A percentile compares a stretch with the other conserved stretches of the same genome.
These are phyloP conservation scores for Saccostrea glomerata DNA, from an alignment of 1,140 invertebrate genomes.

Conservation along the genomic window DNA sequence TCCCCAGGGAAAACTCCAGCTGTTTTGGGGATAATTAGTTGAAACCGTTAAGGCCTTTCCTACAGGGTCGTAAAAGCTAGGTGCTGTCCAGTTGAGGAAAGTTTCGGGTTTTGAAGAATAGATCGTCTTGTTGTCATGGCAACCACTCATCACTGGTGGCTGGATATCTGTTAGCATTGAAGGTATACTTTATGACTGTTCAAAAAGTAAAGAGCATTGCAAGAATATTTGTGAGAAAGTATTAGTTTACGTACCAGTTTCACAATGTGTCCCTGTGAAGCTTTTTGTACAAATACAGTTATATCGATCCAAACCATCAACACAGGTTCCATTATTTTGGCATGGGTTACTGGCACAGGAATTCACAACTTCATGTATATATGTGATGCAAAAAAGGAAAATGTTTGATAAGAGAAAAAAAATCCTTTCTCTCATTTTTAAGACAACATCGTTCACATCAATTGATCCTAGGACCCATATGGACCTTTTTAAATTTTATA, in stretches of 20 bases:
- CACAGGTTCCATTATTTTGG: too few relatives aligned
- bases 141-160: conserved; percentile 56
- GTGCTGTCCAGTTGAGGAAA: conserved; percentile 50
- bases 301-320: conserved; percentile 48
- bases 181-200: neutral
- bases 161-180: conserved; percentile 56
- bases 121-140: conserved; percentile 35
- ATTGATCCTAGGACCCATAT: too few relatives aligned
- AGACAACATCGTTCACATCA: too few relatives aligned
- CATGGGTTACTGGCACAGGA: too few relatives aligned
- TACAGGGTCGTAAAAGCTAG: conserved; percentile 58
- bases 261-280: conserved; percentile 66
- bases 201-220: neutral
- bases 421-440: too few relatives aligned
- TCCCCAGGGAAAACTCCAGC: conserved; percentile 60
- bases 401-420: neutral
- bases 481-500: too few relatives aligned
- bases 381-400: neutral
- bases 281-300: conserved; percentile 86
- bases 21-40: conserved; percentile 54
- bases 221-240: too few relatives aligned
- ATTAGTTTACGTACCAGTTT: conserved; percentile 51
- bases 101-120: conserved; percentile 33
- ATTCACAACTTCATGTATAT: conserved; percentile 73
- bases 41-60: conserved; percentile 48